Evolutionary conservation across 2,113 vertebrate species (phyloP).

Genomic region (Isurus oxyrinchus): DNA sequence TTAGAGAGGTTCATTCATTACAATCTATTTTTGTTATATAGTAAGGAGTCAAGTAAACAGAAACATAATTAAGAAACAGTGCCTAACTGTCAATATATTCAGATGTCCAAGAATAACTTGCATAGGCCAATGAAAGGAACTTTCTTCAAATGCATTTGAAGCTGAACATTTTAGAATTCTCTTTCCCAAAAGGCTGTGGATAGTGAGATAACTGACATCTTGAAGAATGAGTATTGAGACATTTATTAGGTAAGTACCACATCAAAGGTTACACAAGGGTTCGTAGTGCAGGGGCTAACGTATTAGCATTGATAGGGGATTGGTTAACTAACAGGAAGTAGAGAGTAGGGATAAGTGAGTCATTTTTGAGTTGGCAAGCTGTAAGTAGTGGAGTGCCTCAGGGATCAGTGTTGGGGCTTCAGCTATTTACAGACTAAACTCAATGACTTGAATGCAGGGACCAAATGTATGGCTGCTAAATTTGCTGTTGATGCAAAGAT

Average conservation of each 20-base stretch:
- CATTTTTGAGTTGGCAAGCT: no score
- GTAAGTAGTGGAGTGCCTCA: no score
- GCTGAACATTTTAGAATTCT: not conserved
- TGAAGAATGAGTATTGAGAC: not conserved
- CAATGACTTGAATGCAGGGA: no score
- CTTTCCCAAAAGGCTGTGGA: not conserved
- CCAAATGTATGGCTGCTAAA: no score
- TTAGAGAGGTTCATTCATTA: not conserved
- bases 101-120: not conserved
- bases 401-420: no score
- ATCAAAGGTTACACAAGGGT: no score
- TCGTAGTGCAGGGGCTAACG: no score
- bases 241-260: not conserved
- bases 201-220: not conserved
- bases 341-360: no score
- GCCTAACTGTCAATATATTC: not conserved
- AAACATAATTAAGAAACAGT: not conserved
- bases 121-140: not conserved
- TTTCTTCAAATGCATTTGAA: not conserved
- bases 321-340: no score
- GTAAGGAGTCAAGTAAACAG: not conserved
- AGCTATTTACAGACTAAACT: no score
- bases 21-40: not conserved
- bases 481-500: no score
- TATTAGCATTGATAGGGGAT: no score